Evolutionary conservation across 2,113 vertebrate species (phyloP), one percentile per base, ranked within the genome.

Genomic region (Cichladusa arquata): DNA sequence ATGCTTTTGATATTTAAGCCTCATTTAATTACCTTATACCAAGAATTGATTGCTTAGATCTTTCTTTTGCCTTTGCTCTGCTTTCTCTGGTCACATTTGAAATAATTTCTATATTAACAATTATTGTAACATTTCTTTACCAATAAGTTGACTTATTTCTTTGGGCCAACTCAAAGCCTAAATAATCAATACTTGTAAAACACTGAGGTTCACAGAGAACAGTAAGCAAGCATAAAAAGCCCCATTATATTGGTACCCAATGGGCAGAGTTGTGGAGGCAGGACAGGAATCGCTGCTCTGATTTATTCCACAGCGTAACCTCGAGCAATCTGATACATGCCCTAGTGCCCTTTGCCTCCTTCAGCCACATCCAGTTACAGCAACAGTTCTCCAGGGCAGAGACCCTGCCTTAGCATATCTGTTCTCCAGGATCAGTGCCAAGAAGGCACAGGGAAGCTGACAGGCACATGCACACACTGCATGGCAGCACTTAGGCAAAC

Each of bases 171-270:
- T 60, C 64, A 33, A 83, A 54, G 74, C 42, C 88, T 74, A 83
- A 92, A 86, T 34, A 81, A 84, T 85, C 67, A 47, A 93, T 86
- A 88, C 25, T 56, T 88, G 25, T 64, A 74, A 88, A 93, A 78
- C 64, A 60, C 4, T 3, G 3, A 92, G 69, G 31, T 86, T 61
- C 48, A 87, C 24, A 67, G 54, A n/a, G 38, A 42, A 48, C 15
- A 73, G 45, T 40, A 81, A 86, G 25, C 17, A 91, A 84, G 47
- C 50, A 57, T 29, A 57, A 62, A 86, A 73, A 80, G 42, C 50
- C 71, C 19, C 11, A 16, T 33, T 66, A n/a, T 12, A 40, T 31
- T 64, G 36, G 36, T 82, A 45, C 20, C 22, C 3, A 5, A 40
- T 3, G 26, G 42, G 40, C 51, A 79, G 58, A 65, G 36, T 2